Percentiles rank a stretch among this genome's conserved stretches.
Evolutionary conservation across 2,113 vertebrate species (phyloP).

Genomic region (Acanthisitta chloris): DNA sequence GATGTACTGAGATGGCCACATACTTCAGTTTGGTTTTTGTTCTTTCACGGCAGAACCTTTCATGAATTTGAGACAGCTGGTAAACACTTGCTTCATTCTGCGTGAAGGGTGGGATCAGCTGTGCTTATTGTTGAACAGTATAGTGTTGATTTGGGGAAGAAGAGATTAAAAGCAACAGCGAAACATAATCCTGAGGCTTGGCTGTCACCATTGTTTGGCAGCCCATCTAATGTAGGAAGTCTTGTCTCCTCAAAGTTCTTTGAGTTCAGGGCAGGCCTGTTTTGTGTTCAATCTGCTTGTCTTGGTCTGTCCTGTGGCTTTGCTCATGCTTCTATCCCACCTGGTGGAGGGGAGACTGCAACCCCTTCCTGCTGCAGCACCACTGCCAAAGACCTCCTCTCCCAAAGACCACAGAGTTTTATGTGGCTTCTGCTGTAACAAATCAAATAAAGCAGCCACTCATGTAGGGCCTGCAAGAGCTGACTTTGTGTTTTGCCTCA

Average conservation of each 20-base stretch:
- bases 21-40: neutral
- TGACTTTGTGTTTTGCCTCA: neutral
- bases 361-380: neutral
- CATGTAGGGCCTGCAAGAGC: neutral
- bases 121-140: neutral
- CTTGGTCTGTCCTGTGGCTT: neutral
- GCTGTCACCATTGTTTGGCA: neutral
- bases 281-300: neutral
- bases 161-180: neutral
- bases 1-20: neutral
- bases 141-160: neutral
- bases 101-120: neutral
- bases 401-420: neutral
- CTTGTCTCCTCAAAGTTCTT: neutral
- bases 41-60: neutral
- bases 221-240: neutral
- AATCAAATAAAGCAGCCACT: neutral
- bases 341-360: neutral
- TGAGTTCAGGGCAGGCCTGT: neutral
- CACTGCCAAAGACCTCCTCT: neutral
- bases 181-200: neutral
- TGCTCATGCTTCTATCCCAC: neutral
- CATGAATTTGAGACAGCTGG: neutral
- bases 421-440: neutral
- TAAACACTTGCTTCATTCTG: neutral